phyloP scores from a whole-genome alignment of 2,888 invertebrate genomes.

The Fragum fragum region DNA sequence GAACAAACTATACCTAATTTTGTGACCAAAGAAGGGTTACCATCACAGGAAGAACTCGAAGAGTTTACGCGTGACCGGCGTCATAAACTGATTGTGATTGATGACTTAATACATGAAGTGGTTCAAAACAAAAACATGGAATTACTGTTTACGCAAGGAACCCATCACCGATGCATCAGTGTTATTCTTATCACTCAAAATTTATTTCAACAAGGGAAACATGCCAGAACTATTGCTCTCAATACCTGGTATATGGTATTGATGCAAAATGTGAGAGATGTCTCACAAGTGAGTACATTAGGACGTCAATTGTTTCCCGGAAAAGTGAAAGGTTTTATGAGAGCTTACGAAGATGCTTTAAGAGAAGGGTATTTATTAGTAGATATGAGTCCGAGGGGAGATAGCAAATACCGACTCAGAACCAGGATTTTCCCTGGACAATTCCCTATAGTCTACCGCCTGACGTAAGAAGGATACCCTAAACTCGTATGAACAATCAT shows the following conservation, averaged over 20 bases:
- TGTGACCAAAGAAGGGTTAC: constrained; percentile 31
- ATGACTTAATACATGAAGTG: constrained; percentile 47
- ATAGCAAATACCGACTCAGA: constrained; percentile 31
- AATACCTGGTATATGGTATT: constrained; percentile 43
- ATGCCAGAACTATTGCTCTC: constrained; percentile 41
- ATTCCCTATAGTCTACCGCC: constrained; percentile 28
- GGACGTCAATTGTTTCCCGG: constrained; percentile 28
- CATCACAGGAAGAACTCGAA: constrained; percentile 31
- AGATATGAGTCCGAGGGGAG: constrained; percentile 26
- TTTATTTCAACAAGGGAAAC: constrained; percentile 20
- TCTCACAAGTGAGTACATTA: constrained; percentile 17
- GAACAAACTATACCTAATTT: constrained; percentile 43
- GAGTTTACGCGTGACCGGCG: constrained; percentile 38
- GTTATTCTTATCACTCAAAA: constrained; percentile 33
- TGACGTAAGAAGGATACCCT: constrained; percentile 32
- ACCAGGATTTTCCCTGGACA: constrained; percentile 31
- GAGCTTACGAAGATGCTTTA: constrained; percentile 34
- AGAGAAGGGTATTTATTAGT: constrained; percentile 37
- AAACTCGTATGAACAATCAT: constrained; percentile 24
- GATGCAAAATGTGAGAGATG: constrained; percentile 31
- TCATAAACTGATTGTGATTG: constrained; percentile 40
- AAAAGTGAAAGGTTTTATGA: constrained; percentile 32
- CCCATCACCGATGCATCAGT: constrained; percentile 36
- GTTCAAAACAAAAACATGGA: constrained; percentile 34
- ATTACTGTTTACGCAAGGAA: constrained; percentile 43